phyloP scores from a whole-genome alignment of 1,140 invertebrate genomes.

The Trichoplusia ni region DNA sequence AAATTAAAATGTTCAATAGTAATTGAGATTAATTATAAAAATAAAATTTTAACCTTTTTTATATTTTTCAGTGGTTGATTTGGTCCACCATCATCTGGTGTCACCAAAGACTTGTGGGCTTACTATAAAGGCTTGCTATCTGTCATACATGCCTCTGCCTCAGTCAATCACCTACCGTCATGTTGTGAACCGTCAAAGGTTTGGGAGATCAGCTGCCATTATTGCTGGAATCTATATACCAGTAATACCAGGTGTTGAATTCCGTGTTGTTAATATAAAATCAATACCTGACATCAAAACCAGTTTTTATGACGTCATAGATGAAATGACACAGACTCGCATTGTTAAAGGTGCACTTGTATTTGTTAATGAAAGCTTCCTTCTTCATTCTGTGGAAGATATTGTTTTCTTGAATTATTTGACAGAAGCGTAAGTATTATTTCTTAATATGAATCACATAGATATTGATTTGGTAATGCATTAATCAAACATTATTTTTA shows the following conservation, averaged over 20 bases:
- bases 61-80: constrained; percentile 64
- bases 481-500: background rate
- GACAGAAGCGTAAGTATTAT: constrained; percentile 66
- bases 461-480: background rate
- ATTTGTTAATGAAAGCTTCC: constrained; percentile 67
- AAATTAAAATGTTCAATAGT: background rate
- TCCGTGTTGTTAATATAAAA: constrained; percentile 64
- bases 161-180: constrained; percentile 52
- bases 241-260: constrained; percentile 64
- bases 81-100: constrained; percentile 53
- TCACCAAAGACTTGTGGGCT: constrained; percentile 66
- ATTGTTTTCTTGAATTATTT: constrained; percentile 71
- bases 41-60: constrained; percentile 13
- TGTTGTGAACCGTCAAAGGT: constrained; percentile 44
- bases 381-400: constrained; percentile 64
- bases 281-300: constrained; percentile 48
- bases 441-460: background rate
- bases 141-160: constrained; percentile 62
- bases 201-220: constrained; percentile 42
- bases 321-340: constrained; percentile 48
- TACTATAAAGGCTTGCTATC: constrained; percentile 51
- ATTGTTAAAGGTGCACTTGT: constrained; percentile 66
- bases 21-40: constrained; percentile 5
- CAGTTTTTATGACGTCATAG: constrained; percentile 56
- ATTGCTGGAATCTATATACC: constrained; percentile 64